phyloP scores from a whole-genome alignment of 2,888 invertebrate species.

The Papilio protenor region DNA sequence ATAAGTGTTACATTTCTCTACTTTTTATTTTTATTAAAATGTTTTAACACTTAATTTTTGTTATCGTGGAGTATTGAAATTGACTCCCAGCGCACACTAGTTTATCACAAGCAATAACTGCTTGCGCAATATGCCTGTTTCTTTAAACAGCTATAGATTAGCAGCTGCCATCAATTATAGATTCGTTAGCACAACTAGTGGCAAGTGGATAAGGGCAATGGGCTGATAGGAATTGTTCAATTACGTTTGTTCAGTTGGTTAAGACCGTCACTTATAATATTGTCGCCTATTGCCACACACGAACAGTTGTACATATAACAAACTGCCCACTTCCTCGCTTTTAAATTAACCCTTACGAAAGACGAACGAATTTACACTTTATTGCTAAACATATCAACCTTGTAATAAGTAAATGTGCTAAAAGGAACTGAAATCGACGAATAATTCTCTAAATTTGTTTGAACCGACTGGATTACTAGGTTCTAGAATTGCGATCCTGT shows the following conservation, averaged over 20 bases:
- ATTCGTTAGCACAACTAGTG: constrained; percentile 43
- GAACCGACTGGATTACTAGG: background rate
- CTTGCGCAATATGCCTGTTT: constrained; percentile 7
- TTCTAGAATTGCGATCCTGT: background rate
- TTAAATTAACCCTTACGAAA: constrained; percentile 25
- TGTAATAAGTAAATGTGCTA: constrained; percentile 14
- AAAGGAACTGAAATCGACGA: background rate
- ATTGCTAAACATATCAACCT: background rate
- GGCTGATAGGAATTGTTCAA: constrained; percentile 81
- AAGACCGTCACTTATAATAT: constrained; percentile 79
- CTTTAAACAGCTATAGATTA: constrained; percentile 38
- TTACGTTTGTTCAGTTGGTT: constrained; percentile 81
- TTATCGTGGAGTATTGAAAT: background rate
- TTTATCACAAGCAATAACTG: background rate
- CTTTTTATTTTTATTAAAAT: too few relatives aligned
- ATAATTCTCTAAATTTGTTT: background rate
- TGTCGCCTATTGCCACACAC: constrained; percentile 66
- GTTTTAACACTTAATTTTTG: background rate
- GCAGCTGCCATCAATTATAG: constrained; percentile 44
- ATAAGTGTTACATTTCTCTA: background rate
- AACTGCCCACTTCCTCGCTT: constrained; percentile 39
- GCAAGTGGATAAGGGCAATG: constrained; percentile 71
- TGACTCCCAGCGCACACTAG: background rate
- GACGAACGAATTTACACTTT: constrained; percentile 11
- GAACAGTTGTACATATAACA: constrained; percentile 27